Evolutionary conservation across 2,888 invertebrate genomes (phyloP), one percentile per base, ranked within the genome.

Genomic region (Rhagonycha fulva): DNA sequence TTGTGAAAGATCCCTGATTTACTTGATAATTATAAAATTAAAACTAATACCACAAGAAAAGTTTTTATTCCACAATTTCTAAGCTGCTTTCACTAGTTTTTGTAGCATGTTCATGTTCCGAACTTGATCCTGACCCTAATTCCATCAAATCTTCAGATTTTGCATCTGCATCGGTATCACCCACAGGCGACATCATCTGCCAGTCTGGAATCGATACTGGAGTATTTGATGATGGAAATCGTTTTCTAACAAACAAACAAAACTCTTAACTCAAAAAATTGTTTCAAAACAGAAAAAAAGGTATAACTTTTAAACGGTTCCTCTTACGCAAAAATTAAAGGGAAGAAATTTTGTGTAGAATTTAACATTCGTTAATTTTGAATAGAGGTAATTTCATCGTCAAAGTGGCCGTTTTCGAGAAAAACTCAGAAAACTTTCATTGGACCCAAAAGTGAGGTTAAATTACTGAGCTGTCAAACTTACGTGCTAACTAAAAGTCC

Each of bases 201-300:
- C 95, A 95, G 12, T 94, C 92, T 19, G 95, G 95, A 81, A 95
- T 95, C 0, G 94, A 94, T 0, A 91, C 88, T 2, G 92, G 89
- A 11, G 89, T 87, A 82, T 90, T 91, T 62, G 89, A 88, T 3
- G 92, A 90, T 19, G 95, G 94, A 87, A 95, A 95, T 88, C 95
- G 95, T 87, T 95, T 95, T 84, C 95, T 94, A 80, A 72, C 19
- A 81, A 80, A 68, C 78, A 78, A 24, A 7, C n/a, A 4, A 69
- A 28, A 63, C 80, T 68, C 60, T 71, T 61, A 9, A 61, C 12
- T 9, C 14, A 14, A 12, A 9, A 61, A 61, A 61, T 9, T 12
- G 9, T 68, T 26, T 68, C 9, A 26, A 28, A 28, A 28, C 9
- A 14, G 3, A 2, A 47, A n/a, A n/a, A 47, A 47, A 47, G n/a